Conservation (phyloP, 1,140 invertebrate genomes). For the Pomacea maculata region DNA sequence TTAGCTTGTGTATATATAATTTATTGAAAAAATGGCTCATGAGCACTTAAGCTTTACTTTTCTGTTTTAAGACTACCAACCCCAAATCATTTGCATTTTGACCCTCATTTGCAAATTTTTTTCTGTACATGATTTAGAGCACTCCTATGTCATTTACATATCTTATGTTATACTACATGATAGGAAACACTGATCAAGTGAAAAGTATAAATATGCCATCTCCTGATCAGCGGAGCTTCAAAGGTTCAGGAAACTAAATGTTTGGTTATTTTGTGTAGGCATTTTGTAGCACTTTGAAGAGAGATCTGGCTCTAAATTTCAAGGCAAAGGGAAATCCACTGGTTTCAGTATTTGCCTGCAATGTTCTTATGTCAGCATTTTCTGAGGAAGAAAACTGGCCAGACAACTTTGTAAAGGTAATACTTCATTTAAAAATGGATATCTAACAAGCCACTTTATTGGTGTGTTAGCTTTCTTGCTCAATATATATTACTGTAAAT, state of each 20-base stretch:
- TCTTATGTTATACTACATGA: background rate
- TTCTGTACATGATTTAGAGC: background rate
- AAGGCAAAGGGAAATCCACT: conserved; percentile 79
- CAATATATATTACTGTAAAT: too few relatives aligned
- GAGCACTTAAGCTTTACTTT: too few relatives aligned
- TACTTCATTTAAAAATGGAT: background rate
- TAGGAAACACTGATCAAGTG: too few relatives aligned
- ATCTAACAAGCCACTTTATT: background rate
- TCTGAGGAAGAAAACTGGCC: conserved; percentile 72
- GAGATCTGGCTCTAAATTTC: conserved; percentile 77
- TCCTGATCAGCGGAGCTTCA: too few relatives aligned
- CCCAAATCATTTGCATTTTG: too few relatives aligned
- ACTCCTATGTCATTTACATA: background rate
- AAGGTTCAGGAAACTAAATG: too few relatives aligned
- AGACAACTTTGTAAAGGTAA: conserved; percentile 69
- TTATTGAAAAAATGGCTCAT: too few relatives aligned
- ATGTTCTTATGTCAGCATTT: conserved; percentile 84
- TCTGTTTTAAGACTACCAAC: too few relatives aligned
- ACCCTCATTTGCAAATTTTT: background rate
- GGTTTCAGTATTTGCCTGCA: conserved; percentile 85
- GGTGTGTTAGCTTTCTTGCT: too few relatives aligned
- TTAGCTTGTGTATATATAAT: too few relatives aligned
- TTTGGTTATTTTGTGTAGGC: conserved; percentile 50
- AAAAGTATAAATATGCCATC: too few relatives aligned
- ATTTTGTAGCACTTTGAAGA: conserved; percentile 81